Evolutionary conservation across 2,113 vertebrate genomes (phyloP).

Genomic region (Thamnophis sirtalis): DNA sequence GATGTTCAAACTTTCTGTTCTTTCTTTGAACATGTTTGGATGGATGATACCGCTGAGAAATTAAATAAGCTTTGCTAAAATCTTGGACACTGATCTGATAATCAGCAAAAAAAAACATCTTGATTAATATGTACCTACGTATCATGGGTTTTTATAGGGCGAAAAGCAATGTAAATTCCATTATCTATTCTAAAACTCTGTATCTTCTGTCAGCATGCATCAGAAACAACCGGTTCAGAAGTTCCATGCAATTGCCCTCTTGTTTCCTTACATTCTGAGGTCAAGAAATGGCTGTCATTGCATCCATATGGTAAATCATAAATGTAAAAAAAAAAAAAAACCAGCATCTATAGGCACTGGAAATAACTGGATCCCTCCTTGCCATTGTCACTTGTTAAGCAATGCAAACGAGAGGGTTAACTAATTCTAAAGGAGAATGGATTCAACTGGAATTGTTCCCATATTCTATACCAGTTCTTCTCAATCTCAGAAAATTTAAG

Average conservation of each 20-base stretch:
- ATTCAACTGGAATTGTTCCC: neutral
- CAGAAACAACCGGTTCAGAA: neutral
- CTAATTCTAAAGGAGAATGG: neutral
- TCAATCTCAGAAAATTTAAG: neutral
- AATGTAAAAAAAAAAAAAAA: neutral
- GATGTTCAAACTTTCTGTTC: neutral
- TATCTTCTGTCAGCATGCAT: neutral
- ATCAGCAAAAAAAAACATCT: neutral
- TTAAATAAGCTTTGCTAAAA: neutral
- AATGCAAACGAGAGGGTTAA: neutral
- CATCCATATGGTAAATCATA: neutral
- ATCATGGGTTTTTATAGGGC: neutral
- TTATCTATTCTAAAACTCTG: neutral
- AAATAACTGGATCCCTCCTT: neutral
- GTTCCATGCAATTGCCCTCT: neutral
- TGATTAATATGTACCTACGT: neutral
- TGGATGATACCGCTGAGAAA: neutral
- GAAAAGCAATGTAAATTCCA: neutral
- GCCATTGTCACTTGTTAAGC: neutral
- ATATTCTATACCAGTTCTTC: neutral
- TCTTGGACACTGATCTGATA: neutral
- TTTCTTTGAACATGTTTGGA: neutral
- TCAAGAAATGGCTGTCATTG: neutral
- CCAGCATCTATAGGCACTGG: neutral
- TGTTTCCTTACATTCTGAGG: neutral